phyloP scores from a whole-genome alignment of 2,797 vertebrate species.

The Anabas testudineus region DNA sequence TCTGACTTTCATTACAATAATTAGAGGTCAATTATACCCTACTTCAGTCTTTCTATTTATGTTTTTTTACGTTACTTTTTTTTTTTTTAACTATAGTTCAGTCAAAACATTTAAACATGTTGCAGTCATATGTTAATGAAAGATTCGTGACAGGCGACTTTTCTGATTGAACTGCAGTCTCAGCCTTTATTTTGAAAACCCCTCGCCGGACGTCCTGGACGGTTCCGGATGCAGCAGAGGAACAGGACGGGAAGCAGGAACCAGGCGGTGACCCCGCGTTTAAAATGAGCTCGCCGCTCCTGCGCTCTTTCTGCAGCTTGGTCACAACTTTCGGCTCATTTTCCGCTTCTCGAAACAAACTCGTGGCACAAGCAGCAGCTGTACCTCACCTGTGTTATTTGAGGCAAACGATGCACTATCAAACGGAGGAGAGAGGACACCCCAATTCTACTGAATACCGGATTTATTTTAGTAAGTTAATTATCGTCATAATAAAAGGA shows the following conservation, averaged over 20 bases:
- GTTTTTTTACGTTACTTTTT: not conserved
- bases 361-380: slow-evolving; percentile 57
- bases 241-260: slow-evolving; percentile 64
- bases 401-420: slow-evolving; percentile 83
- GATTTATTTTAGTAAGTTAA: slow-evolving; percentile 95
- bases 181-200: slow-evolving; percentile 58
- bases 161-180: not conserved
- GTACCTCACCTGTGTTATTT: slow-evolving; percentile 13
- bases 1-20: too few relatives aligned
- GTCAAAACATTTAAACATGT: too few relatives aligned
- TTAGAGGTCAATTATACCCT: too few relatives aligned
- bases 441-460: slow-evolving; percentile 87
- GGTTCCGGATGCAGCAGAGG: not conserved
- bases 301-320: slow-evolving; percentile 42
- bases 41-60: too few relatives aligned
- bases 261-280: not conserved
- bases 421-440: slow-evolving; percentile 88
- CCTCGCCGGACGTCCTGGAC: not conserved
- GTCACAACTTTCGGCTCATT: slow-evolving; percentile 35
- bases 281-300: slow-evolving; percentile 66
- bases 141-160: too few relatives aligned
- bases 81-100: not conserved
- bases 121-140: too few relatives aligned
- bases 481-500: not conserved
- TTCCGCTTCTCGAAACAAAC: slow-evolving; percentile 43